Evolutionary conservation across 2,797 vertebrate species (phyloP), one percentile per base, ranked within the genome.

Genomic region (Scomberomorus guttatus): DNA sequence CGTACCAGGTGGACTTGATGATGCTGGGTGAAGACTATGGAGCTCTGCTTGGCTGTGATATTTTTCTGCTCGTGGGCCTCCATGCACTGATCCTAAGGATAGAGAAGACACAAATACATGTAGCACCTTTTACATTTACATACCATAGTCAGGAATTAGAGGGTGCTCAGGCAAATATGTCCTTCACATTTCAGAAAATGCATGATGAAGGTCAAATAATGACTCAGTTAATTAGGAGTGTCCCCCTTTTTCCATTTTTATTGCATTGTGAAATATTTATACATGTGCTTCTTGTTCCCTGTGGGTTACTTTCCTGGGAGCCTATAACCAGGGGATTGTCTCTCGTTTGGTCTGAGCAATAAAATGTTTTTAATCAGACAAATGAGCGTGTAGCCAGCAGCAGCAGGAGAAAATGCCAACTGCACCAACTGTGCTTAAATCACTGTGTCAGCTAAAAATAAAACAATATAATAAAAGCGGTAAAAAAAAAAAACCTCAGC

Each of bases 1-100:
- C 97, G 87, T 92, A 98, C 98, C 94, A 97, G 93, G 80, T 98
- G 97, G 82, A 97, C 87, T 10, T 93, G 93, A 50, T 99, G 98
- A 84, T 99, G 98, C 84, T 97, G 96, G 73, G 72, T 93, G 79
- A 96, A 95, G 58, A 89, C 87, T 4, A 83, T 77, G 2, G 90
- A 85, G 70, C 83, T 96, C 77, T 96, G 94, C 57, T 95, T 82
- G 32, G 91, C 95, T 64, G 93, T 87, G 0, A 90, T 92, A 34
- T 96, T 76, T 73, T 97, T 96, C 89, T 96, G 94, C 55, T 87
- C 95, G 4, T 95, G 93, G 58, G 94, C 96, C 1, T 96, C 95
- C 72, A 95, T 94, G 93, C 98, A 99, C 0, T 95, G 95, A 76
- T 98, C 98, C 98, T 99, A 69, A 60, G 72, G 34, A 83, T 18